These are phyloP conservation scores for Chaetura pelagica DNA, from an alignment of 2,113 vertebrate species.

Conservation along the genomic window DNA sequence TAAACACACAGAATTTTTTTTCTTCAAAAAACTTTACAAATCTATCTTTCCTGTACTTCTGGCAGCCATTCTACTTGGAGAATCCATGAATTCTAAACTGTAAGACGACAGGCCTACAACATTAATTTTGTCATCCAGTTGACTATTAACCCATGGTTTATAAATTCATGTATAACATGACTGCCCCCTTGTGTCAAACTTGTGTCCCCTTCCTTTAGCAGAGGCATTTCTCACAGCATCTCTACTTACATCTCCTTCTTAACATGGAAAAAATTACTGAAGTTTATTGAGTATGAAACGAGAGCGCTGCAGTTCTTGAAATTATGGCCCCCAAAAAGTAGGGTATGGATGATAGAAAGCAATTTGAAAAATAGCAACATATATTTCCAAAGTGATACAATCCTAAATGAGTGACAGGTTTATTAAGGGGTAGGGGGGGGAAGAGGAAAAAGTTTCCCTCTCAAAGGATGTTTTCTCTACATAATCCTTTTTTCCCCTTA, in stretches of 20 bases:
- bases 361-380: not conserved
- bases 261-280: not conserved
- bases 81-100: not conserved
- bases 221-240: not conserved
- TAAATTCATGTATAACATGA: slow-evolving; percentile 28
- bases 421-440: not conserved
- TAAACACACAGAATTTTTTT: not conserved
- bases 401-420: not conserved
- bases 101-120: not conserved
- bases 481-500: not conserved
- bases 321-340: not conserved
- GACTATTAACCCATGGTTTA: not conserved
- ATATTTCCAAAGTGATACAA: not conserved
- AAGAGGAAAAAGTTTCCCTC: not conserved
- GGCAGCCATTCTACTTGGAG: not conserved
- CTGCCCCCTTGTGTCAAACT: slow-evolving; percentile 65
- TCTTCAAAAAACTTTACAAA: not conserved
- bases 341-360: not conserved
- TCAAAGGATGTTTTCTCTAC: not conserved
- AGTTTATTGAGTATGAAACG: not conserved
- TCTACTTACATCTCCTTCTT: not conserved
- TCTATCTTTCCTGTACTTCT: not conserved
- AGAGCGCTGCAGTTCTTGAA: not conserved
- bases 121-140: not conserved
- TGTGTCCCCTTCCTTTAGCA: not conserved